phyloP scores from a whole-genome alignment of 2,888 invertebrate genomes.

The Andrena hattorfiana region DNA sequence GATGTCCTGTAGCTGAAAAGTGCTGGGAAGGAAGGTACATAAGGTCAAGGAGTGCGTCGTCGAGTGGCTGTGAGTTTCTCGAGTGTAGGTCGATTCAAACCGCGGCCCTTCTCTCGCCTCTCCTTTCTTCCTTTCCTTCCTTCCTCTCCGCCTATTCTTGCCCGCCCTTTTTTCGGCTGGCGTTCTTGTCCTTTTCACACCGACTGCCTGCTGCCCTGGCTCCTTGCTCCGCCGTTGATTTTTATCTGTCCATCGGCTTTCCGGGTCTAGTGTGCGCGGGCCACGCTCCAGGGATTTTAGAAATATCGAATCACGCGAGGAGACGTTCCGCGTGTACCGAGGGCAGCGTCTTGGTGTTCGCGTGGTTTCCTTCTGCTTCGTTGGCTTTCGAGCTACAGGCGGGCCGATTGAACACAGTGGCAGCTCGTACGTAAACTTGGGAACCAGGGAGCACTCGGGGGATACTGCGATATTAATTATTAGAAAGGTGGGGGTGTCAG shows the following conservation, averaged over 20 bases:
- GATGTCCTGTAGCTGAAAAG: conserved; percentile 65
- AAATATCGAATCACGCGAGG: conserved; percentile 14
- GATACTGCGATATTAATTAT: no score
- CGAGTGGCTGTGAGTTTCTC: conserved; percentile 69
- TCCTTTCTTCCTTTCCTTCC: background rate
- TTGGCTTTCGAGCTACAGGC: no score
- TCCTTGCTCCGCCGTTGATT: background rate
- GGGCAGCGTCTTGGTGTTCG: background rate
- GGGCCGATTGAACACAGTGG: no score
- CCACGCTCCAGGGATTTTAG: conserved; percentile 28
- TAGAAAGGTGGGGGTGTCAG: no score
- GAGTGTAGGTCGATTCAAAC: conserved; percentile 64
- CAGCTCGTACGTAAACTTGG: no score
- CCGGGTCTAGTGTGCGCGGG: conserved; percentile 68
- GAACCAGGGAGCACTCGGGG: no score
- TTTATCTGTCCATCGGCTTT: conserved; percentile 61
- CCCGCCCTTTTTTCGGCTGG: background rate
- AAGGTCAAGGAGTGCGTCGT: conserved; percentile 74
- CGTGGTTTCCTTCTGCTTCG: background rate
- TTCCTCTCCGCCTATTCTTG: conserved; percentile 8
- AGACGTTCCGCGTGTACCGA: background rate
- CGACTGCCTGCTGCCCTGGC: conserved; percentile 8
- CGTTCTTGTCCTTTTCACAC: conserved; percentile 41
- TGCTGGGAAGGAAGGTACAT: conserved; percentile 64
- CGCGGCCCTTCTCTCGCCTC: conserved; percentile 42